Base-by-base conservation (phyloP, 2,888 invertebrate species). In the Sminthurinus aureus region DNA sequence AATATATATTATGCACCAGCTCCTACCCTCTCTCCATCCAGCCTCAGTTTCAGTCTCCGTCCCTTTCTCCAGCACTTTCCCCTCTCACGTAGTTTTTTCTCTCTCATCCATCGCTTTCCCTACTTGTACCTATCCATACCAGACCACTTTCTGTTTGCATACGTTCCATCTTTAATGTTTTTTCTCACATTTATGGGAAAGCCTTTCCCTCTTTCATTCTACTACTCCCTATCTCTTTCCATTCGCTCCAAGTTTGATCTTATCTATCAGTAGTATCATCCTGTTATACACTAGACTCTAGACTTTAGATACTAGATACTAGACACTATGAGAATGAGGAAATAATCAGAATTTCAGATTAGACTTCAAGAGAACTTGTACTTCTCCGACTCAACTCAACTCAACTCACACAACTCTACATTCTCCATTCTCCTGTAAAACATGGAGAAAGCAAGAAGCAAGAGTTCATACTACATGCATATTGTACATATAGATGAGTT, bases 281-380 rank as follows among this genome's bases (percentile, higher is more conserved):
- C 75, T 3, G 24, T 26, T 26, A 18, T 13, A 18, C 22, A 50
- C 22, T n/a, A 71, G n/a, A n/a, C 20, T 22, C 69, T 69, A n/a
- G n/a, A n/a, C n/a, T n/a, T 26, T 26, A 18, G 0, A 18, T 12
- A 50, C 22, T n/a, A 71, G n/a, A n/a, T 6, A 38, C 38, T 38
- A 38, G 38, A 38, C 38, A 4, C 71, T 12, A 24, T 1, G 22
- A 71, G 71, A 51, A 79, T 67, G 66, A 50, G 67, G 79, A 79
- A 79, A 67, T 79, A 79, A 69, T 79, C 66, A 51, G 79, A 79
- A 79, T 79, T 79, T 69, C n/a, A 79, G 67, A 79, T 79, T 69
- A 79, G 71, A 64, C 51, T 79, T 79, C 38, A 79, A 69, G n/a
- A 13, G 26, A 9, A 73, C 58, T 58, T 58, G 15, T 58, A 13